These are phyloP conservation scores for Psilanteris sp. DNA, from an alignment of 1,140 invertebrate species.

Conservation along the genomic window DNA sequence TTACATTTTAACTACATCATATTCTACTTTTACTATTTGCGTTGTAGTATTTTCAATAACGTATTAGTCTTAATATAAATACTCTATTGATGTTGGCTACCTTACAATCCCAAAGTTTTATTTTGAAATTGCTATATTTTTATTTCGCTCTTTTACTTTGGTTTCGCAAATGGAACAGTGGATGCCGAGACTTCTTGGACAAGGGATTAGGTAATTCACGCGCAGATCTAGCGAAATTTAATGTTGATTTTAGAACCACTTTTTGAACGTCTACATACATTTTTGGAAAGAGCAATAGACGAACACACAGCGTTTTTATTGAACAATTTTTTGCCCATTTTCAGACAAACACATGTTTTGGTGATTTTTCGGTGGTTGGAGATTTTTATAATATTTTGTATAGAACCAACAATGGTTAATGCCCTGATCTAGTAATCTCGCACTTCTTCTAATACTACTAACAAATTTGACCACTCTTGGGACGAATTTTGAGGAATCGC, in stretches of 20 bases:
- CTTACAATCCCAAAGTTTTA: no score
- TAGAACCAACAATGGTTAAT: no score
- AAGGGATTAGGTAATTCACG: conserved; percentile 36
- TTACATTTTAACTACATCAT: no score
- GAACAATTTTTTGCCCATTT: conserved; percentile 2
- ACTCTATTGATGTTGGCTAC: no score
- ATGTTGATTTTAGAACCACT: neutral
- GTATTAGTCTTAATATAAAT: no score
- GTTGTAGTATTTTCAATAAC: no score
- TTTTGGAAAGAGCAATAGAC: neutral
- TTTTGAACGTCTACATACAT: neutral
- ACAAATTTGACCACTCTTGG: neutral
- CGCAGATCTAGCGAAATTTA: no score
- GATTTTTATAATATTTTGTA: conserved; percentile 4
- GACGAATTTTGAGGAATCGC: no score
- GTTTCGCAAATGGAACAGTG: conserved; percentile 19
- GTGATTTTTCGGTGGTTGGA: conserved; percentile 2
- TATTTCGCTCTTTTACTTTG: conserved; percentile 4
- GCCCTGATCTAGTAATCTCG: no score
- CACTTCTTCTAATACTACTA: conserved; percentile 11
- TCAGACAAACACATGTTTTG: conserved; percentile 3
- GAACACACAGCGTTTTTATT: no score
- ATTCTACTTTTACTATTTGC: no score
- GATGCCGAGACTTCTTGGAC: conserved; percentile 10
- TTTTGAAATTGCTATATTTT: no score